Base-by-base conservation (phyloP, 2,113 vertebrate species). In the Cyrtonyx montezumae region DNA sequence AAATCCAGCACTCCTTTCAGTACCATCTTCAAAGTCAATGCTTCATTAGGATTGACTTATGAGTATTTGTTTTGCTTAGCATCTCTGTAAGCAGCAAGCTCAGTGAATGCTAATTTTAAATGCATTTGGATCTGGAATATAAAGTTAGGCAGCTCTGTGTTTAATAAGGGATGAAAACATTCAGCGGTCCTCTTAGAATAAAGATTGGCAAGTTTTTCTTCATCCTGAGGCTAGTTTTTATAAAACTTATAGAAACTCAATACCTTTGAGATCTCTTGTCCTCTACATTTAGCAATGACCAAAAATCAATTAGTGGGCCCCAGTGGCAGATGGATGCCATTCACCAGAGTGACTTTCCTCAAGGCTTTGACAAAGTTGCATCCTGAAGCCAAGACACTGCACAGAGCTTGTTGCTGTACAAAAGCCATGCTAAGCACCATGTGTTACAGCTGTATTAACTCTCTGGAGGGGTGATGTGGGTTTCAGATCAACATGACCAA, bases 381-480 rank as follows among this genome's bases (percentile, higher is more conserved):
- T 65, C 40, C 61, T 1, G 2, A 71, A 62, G 32, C 6, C 28
- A 48, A 75, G 37, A 34, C 40, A 49, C 11, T 18, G 5, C 11
- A 25, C 2, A 1, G 25, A 42, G 16, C 10, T 86, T 66, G 18
- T 45, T 30, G 19, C 40, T 28, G 5, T 4, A 9, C n/a, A 82
- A 79, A 88, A 22, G n/a, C 12, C 46, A 25, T 42, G 23, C 17
- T 58, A 30, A 32, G 40, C 45, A 53, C 30, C 49, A n/a, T 4
- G n/a, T 0, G 3, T 6, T 0, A 0, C 8, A 16, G 12, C 30
- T 34, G 76, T 73, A 26, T 40, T 48, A 34, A 19, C 0, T 1
- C 55, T 55, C 28, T 59, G 43, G 8, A 79, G 51, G 48, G 75
- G 17, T 80, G 46, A 8, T 8, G 26, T 34, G 32, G 53, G 16